phyloP scores from a whole-genome alignment of 2,113 vertebrate genomes.

The Mobula birostris region DNA sequence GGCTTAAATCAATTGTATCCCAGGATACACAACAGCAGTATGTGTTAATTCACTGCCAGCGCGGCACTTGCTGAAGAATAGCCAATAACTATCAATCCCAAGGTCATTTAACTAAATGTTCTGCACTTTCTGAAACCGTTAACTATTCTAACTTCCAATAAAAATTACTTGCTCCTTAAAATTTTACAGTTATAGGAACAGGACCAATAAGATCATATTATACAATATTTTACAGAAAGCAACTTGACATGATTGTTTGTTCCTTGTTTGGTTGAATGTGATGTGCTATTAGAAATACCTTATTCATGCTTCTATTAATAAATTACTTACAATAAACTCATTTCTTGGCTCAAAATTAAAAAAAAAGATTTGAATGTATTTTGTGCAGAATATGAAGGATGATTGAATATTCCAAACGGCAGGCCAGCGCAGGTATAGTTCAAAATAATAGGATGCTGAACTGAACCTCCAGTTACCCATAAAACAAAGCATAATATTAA shows the following conservation, averaged over 20 bases:
- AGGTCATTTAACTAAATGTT: not conserved
- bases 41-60: conserved; percentile 23
- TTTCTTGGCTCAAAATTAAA: not conserved
- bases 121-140: not conserved
- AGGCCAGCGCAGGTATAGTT: not conserved
- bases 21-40: not conserved
- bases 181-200: conserved; percentile 8
- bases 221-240: not conserved
- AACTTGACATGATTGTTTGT: not conserved
- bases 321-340: not conserved
- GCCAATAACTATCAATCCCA: not conserved
- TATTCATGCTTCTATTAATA: conserved; percentile 13
- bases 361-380: not conserved
- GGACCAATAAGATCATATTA: not conserved
- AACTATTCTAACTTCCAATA: conserved; percentile 24
- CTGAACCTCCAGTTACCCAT: not conserved
- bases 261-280: conserved; percentile 21
- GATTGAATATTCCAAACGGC: not conserved
- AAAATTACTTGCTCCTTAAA: not conserved
- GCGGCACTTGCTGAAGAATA: not conserved
- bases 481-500: not conserved
- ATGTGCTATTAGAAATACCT: not conserved
- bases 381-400: not conserved
- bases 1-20: not conserved
- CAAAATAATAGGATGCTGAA: not conserved